Conservation (phyloP, 2,888 invertebrate genomes). For the Oligia fasciuncula region DNA sequence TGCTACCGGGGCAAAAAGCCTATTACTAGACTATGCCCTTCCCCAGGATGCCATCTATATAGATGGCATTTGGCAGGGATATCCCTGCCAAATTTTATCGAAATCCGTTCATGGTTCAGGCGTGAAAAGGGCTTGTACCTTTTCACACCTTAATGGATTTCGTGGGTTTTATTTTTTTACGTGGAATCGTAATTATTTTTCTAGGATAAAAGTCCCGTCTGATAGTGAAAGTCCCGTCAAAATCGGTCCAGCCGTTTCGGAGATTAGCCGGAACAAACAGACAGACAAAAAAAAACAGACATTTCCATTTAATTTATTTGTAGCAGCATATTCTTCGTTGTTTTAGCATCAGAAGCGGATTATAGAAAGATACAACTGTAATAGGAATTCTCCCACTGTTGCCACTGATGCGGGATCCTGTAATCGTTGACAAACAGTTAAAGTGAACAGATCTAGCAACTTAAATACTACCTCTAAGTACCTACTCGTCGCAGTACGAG, state of each 20-base stretch:
- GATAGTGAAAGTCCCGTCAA: not conserved
- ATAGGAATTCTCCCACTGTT: not conserved
- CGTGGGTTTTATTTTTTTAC: not conserved
- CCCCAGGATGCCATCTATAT: not conserved
- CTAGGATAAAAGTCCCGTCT: not conserved
- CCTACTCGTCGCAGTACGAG: not conserved
- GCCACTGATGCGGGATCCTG: not conserved
- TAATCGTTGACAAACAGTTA: not conserved
- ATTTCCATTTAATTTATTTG: too few relatives aligned
- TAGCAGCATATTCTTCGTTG: not conserved
- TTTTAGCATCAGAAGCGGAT: too few relatives aligned
- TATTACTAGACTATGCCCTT: not conserved
- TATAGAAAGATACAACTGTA: not conserved
- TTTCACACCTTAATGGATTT: not conserved
- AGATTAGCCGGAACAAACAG: not conserved
- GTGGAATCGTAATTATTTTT: not conserved
- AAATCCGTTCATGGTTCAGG: not conserved
- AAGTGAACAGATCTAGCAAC: slow-evolving; percentile 1
- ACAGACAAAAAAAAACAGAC: not conserved
- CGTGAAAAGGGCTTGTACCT: not conserved
- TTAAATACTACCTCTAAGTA: slow-evolving; percentile 3
- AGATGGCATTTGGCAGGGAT: too few relatives aligned
- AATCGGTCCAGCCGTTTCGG: not conserved
- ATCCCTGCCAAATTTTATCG: not conserved
- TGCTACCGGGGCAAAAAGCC: not conserved